Base-by-base conservation (phyloP, 2,888 invertebrate genomes). In the Folsomia candida region DNA sequence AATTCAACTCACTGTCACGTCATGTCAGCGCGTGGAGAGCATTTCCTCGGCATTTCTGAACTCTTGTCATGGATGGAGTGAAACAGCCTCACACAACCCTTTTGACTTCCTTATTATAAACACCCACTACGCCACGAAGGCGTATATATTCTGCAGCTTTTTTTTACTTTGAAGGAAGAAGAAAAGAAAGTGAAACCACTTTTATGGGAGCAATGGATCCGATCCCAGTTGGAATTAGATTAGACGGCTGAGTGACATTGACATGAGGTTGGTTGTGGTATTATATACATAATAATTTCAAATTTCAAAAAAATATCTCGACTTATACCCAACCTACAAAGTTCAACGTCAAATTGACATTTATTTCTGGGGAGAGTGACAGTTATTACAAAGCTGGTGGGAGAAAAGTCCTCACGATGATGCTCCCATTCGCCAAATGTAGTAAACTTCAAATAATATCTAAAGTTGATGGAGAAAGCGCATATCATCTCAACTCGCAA, bases 191-290 rank as follows among this genome's bases (percentile, higher is more conserved):
- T 20, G 22, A 20, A 54, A 54, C 11, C 4, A 54, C n/a, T 47
- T 47, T 18, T 47, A 11, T 54, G 54, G 22, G 54, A 54, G n/a
- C 54, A 22, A 54, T 54, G 54, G 22, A 22, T 22, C 54, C 54
- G 18, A 20, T 54, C 54, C 54, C 54, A 14, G 18, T 54, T 54
- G 54, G 54, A 54, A 54, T 54, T 54, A 54, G 54, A 54, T 54
- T 54, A 54, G 54, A 54, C 54, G 54, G 54, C 54, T 54, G 54
- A 54, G 54, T 54, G 54, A 54, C 54, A 54, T 54, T 54, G 54
- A 54, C 54, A 22, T 4, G 20, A 14, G 54, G 11, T 54, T 54
- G 54, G 20, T 54, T 18, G 54, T 20, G 54, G 22, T 54, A n/a
- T 22, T 14, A 14, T 54, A 22, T 54, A 54, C 54, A 54, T 54